These are phyloP conservation scores for Brevimyrus niger DNA, from an alignment of 2,113 vertebrate species.

Conservation along the genomic window DNA sequence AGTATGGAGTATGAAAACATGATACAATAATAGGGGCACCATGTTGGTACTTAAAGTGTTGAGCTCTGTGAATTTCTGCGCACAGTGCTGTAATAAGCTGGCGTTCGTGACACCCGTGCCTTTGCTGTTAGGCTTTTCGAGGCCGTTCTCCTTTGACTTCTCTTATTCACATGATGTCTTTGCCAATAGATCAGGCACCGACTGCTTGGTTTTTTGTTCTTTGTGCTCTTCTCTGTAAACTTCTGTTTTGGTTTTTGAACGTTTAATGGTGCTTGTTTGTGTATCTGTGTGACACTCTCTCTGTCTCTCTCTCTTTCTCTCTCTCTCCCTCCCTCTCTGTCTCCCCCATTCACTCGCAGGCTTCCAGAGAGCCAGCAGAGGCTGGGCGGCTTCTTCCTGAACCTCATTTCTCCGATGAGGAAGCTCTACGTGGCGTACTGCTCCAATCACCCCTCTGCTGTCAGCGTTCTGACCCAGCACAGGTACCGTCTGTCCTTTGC, in stretches of 20 bases:
- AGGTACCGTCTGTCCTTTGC: constrained; percentile 59
- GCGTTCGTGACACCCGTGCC: not conserved
- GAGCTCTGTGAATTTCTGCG: not conserved
- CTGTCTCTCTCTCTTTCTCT: not conserved
- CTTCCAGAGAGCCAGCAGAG: constrained; percentile 88
- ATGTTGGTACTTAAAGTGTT: not conserved
- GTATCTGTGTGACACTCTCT: not conserved
- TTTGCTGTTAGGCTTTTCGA: not conserved
- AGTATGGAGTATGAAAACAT: not conserved
- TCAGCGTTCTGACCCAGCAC: constrained; percentile 88
- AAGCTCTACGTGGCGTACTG: constrained; percentile 83
- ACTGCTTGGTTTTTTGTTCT: not conserved
- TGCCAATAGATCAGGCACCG: not conserved
- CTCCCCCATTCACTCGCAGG: constrained; percentile 55
- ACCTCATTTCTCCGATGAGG: constrained; percentile 89
- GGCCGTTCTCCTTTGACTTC: too few species aligned
- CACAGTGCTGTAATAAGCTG: not conserved
- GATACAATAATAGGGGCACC: not conserved
- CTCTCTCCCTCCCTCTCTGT: too few species aligned
- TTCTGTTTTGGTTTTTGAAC: not conserved
- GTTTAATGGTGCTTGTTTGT: not conserved
- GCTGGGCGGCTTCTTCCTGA: constrained; percentile 89
- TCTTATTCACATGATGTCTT: too few species aligned
- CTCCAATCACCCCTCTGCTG: constrained; percentile 94
- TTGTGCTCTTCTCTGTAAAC: not conserved